Percentiles rank a stretch among this genome's conserved stretches.
phyloP scores from a whole-genome alignment of 2,888 invertebrate genomes.

The Argyra leucocephala region DNA sequence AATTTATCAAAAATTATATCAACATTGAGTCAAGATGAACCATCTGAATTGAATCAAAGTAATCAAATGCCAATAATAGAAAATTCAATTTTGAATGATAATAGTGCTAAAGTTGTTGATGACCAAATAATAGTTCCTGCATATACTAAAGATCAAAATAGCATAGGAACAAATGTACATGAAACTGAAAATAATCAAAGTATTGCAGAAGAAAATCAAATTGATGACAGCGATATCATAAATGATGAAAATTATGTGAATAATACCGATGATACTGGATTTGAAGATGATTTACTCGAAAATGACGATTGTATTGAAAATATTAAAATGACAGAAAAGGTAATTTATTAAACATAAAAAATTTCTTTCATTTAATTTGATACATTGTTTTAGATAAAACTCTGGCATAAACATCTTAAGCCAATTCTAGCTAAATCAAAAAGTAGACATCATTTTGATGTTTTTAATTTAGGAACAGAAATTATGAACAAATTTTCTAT shows the following conservation, averaged over 20 bases:
- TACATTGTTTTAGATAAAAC: slow-evolving; percentile 29
- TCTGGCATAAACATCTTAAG: slow-evolving; percentile 37
- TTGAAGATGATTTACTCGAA: background rate
- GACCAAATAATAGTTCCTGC: slow-evolving; percentile 12
- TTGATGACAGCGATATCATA: no score
- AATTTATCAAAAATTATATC: background rate
- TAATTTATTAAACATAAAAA: background rate
- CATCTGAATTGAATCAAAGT: background rate
- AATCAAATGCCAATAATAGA: background rate
- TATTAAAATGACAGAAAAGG: background rate
- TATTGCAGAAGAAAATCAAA: slow-evolving; percentile 10
- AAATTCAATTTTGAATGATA: background rate
- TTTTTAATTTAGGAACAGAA: slow-evolving; percentile 35
- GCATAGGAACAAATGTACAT: slow-evolving; percentile 15
- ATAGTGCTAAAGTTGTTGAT: slow-evolving; percentile 16
- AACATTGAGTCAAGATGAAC: background rate
- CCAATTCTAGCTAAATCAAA: slow-evolving; percentile 36
- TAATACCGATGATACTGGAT: background rate
- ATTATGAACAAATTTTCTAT: slow-evolving; percentile 30
- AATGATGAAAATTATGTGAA: slow-evolving; percentile 9
- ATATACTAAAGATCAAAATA: slow-evolving; percentile 13
- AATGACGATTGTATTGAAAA: background rate
- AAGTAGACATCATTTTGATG: slow-evolving; percentile 38
- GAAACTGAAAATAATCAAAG: slow-evolving; percentile 14
- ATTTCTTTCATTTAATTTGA: no score